These are phyloP conservation scores for Selenia dentaria DNA, from an alignment of 2,888 invertebrate genomes.

Conservation along the genomic window DNA sequence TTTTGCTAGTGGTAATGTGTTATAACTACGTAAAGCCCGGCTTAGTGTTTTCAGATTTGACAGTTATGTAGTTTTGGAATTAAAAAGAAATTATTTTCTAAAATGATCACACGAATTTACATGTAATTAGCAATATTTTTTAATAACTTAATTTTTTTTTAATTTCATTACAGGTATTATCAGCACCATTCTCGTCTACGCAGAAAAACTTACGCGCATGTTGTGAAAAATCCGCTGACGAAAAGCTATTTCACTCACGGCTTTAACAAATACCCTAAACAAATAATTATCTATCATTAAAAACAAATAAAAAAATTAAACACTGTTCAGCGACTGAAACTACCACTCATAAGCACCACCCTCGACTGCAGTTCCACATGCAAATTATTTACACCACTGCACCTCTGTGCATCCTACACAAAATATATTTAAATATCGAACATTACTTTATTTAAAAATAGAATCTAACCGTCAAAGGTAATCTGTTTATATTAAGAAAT, in stretches of 20 bases:
- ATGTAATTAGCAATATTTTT: too few relatives aligned
- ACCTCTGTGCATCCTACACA: constrained; percentile 60
- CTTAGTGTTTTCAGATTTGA: constrained; percentile 9
- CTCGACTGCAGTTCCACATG: constrained; percentile 68
- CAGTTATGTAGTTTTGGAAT: too few relatives aligned
- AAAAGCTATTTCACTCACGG: constrained; percentile 56
- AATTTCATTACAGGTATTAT: too few relatives aligned
- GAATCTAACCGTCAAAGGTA: constrained; percentile 21
- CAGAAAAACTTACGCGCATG: constrained; percentile 40
- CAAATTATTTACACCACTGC: constrained; percentile 79
- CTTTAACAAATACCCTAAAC: constrained; percentile 43
- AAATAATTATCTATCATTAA: constrained; percentile 53
- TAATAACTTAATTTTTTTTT: too few relatives aligned
- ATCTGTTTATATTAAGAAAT: constrained; percentile 55
- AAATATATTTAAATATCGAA: constrained; percentile 35
- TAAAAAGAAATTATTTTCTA: too few relatives aligned
- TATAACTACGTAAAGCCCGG: not conserved
- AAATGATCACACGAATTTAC: too few relatives aligned
- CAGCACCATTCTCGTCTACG: constrained; percentile 2
- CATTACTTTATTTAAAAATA: constrained; percentile 22
- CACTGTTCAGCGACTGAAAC: constrained; percentile 73
- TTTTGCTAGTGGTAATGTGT: constrained; percentile 5
- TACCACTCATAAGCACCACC: constrained; percentile 77
- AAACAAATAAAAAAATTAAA: constrained; percentile 54
- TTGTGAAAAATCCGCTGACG: constrained; percentile 39